A percentile compares a stretch with the other conserved stretches of the same genome.
These are phyloP conservation scores for Ophion ellenae DNA, from an alignment of 2,888 invertebrate genomes.

Conservation along the genomic window DNA sequence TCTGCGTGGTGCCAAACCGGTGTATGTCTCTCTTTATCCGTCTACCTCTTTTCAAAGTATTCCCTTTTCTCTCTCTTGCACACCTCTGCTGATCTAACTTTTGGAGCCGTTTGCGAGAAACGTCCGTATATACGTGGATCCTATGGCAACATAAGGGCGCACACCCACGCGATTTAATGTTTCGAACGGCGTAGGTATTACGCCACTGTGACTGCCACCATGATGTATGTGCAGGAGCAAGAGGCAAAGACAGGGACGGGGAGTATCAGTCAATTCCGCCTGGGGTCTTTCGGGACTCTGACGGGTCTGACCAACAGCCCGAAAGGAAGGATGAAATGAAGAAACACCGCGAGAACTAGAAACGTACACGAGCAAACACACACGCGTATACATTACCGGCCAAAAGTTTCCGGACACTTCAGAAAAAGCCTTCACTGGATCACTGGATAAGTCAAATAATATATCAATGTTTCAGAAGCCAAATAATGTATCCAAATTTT, in stretches of 20 bases:
- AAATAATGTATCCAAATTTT: no score
- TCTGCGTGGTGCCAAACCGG: constrained; percentile 71
- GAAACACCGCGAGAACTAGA: constrained; percentile 40
- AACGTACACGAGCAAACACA: constrained; percentile 8
- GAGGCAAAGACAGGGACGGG: constrained; percentile 15
- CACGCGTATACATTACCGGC: no score
- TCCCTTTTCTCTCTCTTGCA: constrained; percentile 23
- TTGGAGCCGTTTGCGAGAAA: constrained; percentile 39
- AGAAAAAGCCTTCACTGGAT: no score
- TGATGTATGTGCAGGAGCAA: constrained; percentile 12
- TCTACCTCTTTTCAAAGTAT: constrained; percentile 20
- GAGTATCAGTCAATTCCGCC: constrained; percentile 49
- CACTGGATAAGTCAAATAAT: no score
- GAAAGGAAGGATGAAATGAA: constrained; percentile 43
- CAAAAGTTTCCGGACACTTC: no score
- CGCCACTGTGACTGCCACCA: constrained; percentile 17
- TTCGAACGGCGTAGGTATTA: not conserved
- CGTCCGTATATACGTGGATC: constrained; percentile 5
- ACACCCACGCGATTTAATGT: not conserved
- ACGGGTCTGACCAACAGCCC: constrained; percentile 59
- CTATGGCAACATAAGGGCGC: constrained; percentile 4
- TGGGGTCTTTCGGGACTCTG: constrained; percentile 54
- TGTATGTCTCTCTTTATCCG: constrained; percentile 52
- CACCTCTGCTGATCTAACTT: constrained; percentile 14
- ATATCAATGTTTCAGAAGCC: no score